Evolutionary conservation across 2,888 invertebrate species (phyloP).

Genomic region (Macaria liturata): DNA sequence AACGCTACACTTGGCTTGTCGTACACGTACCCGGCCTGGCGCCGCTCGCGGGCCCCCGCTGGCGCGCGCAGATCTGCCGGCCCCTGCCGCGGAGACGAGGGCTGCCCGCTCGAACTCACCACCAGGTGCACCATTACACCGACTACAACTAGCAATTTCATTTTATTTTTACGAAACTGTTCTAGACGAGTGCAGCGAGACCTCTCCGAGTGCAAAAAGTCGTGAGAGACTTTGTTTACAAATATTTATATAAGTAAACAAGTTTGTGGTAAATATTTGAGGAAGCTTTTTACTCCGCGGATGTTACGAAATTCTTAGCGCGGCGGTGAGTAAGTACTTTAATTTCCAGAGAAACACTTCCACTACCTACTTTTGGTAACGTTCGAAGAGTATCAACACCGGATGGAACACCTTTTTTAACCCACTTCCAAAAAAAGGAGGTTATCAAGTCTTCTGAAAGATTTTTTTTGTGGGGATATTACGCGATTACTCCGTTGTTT

Average conservation of each 20-base stretch:
- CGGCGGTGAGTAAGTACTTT: not conserved
- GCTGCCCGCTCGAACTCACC: constrained; percentile 31
- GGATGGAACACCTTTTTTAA: no score
- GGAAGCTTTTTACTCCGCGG: constrained; percentile 37
- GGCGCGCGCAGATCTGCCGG: constrained; percentile 31
- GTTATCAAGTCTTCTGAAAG: no score
- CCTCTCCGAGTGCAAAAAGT: constrained; percentile 43
- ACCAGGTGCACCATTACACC: constrained; percentile 42
- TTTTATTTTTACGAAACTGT: constrained; percentile 31
- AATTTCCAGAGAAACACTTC: constrained; percentile 29
- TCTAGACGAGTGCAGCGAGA: constrained; percentile 6
- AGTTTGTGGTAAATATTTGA: constrained; percentile 49
- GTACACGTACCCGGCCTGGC: constrained; percentile 76
- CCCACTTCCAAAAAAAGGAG: no score
- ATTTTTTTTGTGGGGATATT: no score
- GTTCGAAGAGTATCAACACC: no score
- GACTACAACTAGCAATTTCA: constrained; percentile 42
- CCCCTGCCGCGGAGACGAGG: constrained; percentile 14
- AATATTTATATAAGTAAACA: constrained; percentile 62
- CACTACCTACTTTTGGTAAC: constrained; percentile 24
- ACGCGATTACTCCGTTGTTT: no score
- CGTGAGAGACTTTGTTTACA: constrained; percentile 43
- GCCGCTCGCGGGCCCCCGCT: constrained; percentile 50
- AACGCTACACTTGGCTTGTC: constrained; percentile 69
- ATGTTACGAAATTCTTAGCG: constrained; percentile 49